phyloP scores from a whole-genome alignment of 2,113 vertebrate species.

The Colossoma macropomum region DNA sequence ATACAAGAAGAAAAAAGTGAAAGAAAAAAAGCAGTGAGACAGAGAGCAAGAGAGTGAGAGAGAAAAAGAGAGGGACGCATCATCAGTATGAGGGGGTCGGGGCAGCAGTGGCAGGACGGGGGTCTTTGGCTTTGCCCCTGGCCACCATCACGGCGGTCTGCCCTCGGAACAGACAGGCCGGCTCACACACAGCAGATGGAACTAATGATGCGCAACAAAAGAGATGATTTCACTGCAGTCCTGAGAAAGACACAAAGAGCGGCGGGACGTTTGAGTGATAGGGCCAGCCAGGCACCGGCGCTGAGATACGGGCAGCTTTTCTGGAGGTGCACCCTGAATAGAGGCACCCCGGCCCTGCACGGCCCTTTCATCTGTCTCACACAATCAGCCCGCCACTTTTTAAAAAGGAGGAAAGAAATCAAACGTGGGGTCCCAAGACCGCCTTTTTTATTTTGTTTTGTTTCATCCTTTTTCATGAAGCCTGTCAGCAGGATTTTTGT shows the following conservation, averaged over 20 bases:
- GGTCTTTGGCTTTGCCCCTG: conserved; percentile 77
- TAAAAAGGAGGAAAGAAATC: conserved; percentile 58
- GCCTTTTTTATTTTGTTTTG: conserved; percentile 43
- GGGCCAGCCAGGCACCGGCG: conserved; percentile 71
- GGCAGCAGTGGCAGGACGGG: conserved; percentile 69
- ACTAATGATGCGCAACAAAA: conserved; percentile 90
- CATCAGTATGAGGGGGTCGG: conserved; percentile 69
- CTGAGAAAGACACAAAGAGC: conserved; percentile 78
- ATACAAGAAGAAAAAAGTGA: conserved; percentile 8
- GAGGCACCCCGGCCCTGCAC: conserved; percentile 51
- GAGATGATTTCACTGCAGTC: conserved; percentile 82
- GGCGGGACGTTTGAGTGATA: conserved; percentile 77
- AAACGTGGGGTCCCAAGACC: conserved; percentile 59
- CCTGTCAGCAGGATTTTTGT: conserved; percentile 51
- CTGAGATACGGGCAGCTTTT: conserved; percentile 66
- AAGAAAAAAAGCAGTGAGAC: background rate
- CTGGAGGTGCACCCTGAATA: conserved; percentile 66
- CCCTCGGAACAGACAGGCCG: conserved; percentile 80
- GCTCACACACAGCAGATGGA: conserved; percentile 83
- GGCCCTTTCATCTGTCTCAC: conserved; percentile 66
- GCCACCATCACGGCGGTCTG: conserved; percentile 77
- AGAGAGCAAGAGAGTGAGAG: background rate
- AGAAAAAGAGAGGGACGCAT: conserved; percentile 30
- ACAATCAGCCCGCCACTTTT: conserved; percentile 59
- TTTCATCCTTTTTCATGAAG: conserved; percentile 52